Evolutionary conservation across 1,140 invertebrate species (phyloP), one percentile per base, ranked within the genome.

Genomic region (Camponotus floridanus): DNA sequence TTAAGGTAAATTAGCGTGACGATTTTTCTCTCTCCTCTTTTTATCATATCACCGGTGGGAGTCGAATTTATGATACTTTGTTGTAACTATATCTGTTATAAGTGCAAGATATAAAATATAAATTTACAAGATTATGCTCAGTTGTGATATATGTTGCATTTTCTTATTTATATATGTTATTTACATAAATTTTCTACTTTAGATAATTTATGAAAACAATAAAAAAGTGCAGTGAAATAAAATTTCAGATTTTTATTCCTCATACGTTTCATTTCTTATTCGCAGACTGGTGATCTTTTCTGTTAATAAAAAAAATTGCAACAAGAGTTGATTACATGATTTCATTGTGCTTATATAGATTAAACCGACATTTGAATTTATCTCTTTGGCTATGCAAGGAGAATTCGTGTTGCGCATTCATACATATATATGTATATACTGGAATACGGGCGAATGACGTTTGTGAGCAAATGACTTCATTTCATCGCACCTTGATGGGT

Each of bases 401-500:
- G 4, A 39, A 21, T 7, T 76, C 1, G 36, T 7, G 13, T 51
- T 71, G n/a, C 13, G 0, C 1, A 7, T 42, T 62, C 57, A 26
- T 26, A 26, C 26, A 26, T 26, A 26, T 26, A 26, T 21, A n/a
- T n/a, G n/a, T 11, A 21, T 21, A n/a, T 26, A 2, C 8, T 15
- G 57, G 39, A 42, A 76, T 8, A 21, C 61, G 15, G 36, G 13
- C n/a, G 11, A 61, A 31, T 11, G n/a, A 33, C 26, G 5, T 36
- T 76, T 64, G 36, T 39, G 15, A 15, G 48, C 15, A 51, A 51
- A 51, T 15, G 48, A 51, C 15, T 62, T 76, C 57, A 36, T 76
- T 21, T 76, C 39, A 45, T 76, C 33, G 57, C 26, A 81, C 51
- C 80, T 76, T 76, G 84, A 88, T 88, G 59, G 68, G 9, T 88